Evolutionary conservation across 2,797 vertebrate genomes (phyloP).

Genomic region (Sandelia bainsii): DNA sequence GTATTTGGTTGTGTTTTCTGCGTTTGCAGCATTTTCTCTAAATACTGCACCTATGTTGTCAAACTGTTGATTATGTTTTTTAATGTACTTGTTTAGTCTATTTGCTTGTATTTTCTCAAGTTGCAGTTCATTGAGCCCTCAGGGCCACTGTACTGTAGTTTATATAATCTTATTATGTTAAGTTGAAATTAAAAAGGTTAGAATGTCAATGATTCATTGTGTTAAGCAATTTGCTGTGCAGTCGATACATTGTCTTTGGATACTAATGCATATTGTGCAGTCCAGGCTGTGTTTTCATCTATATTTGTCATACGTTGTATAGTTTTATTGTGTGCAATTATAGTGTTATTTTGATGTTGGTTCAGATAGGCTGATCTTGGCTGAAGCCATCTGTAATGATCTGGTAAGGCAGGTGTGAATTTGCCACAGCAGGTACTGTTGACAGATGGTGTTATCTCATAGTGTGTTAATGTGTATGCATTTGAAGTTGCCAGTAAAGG

Average conservation of each 20-base stretch:
- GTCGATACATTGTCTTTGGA: neutral
- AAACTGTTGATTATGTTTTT: too few relatives aligned
- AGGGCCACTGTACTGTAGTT: too few relatives aligned
- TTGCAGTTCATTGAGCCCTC: too few relatives aligned
- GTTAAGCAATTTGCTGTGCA: neutral
- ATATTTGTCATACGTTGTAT: neutral
- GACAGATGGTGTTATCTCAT: neutral
- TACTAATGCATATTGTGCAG: neutral
- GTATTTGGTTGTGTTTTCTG: too few relatives aligned
- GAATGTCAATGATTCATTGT: too few relatives aligned
- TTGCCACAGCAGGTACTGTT: conserved; percentile 7
- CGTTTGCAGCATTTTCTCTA: too few relatives aligned
- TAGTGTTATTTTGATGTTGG: conserved; percentile 1
- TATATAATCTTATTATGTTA: too few relatives aligned
- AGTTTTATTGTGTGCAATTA: conserved; percentile 4
- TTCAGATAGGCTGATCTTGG: conserved; percentile 5
- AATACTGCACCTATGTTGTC: too few relatives aligned
- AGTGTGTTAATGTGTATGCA: neutral
- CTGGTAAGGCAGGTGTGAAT: conserved; percentile 40
- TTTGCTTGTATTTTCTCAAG: too few relatives aligned
- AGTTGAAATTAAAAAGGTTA: too few relatives aligned
- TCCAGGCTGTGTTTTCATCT: neutral
- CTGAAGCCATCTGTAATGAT: conserved; percentile 36
- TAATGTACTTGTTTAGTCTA: too few relatives aligned
- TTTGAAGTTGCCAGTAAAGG: neutral